A percentile compares a stretch with the other conserved stretches of the same genome.
Evolutionary conservation across 1,140 invertebrate species (phyloP).

Genomic region (Drosophila sp.): DNA sequence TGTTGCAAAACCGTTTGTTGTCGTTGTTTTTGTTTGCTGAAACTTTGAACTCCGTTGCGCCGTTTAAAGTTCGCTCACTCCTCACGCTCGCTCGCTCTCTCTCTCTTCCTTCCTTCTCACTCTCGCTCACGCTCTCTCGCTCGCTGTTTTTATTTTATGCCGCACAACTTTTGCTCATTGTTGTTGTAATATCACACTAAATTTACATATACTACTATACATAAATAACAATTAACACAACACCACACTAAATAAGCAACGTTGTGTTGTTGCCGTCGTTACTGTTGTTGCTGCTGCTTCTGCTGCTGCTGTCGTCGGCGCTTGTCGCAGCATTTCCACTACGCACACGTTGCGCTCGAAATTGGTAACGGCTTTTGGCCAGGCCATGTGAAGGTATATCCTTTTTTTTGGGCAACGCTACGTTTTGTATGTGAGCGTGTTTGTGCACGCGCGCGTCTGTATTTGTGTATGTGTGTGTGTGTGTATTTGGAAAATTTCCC

Average conservation of each 20-base stretch:
- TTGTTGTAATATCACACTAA: conserved; percentile 70
- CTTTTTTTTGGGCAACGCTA: conserved; percentile 37
- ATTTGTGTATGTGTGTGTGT: conserved; percentile 33
- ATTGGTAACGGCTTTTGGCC: conserved; percentile 28
- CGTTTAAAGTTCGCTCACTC: conserved; percentile 23
- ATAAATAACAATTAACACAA: conserved; percentile 79
- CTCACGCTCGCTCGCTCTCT: not conserved
- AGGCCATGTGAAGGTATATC: conserved; percentile 63
- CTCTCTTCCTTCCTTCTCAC: not conserved
- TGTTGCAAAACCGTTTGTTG: conserved; percentile 71
- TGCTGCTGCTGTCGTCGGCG: conserved; percentile 25
- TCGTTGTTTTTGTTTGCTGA: conserved; percentile 67
- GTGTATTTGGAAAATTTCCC: conserved; percentile 70
- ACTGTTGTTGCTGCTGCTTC: conserved; percentile 6
- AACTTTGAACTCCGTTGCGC: conserved; percentile 17
- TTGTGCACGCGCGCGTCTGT: conserved; percentile 26
- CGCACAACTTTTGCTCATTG: conserved; percentile 47
- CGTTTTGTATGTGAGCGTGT: conserved; percentile 15
- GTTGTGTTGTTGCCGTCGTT: conserved; percentile 26
- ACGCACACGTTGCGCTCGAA: conserved; percentile 17
- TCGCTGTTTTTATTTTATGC: conserved; percentile 10
- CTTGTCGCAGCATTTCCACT: conserved; percentile 42
- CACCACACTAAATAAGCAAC: conserved; percentile 43
- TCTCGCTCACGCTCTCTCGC: not conserved
- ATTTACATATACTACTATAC: conserved; percentile 74